A percentile compares a stretch with the other conserved stretches of the same genome.
These are phyloP conservation scores for Corbicula japonica DNA, from an alignment of 2,888 invertebrate species.

Conservation along the genomic window DNA sequence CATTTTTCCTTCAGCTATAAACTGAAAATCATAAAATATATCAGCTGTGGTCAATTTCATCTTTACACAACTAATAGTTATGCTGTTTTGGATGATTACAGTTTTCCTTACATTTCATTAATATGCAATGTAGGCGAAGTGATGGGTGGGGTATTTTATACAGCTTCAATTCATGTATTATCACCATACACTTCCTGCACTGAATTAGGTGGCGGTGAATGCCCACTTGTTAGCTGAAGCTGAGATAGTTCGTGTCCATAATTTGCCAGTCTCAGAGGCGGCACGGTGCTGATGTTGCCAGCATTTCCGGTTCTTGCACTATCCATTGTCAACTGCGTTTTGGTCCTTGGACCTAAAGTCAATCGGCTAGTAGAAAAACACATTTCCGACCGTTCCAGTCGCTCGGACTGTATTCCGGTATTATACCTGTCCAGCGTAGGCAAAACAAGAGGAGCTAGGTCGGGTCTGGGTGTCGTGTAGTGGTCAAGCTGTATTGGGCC, in stretches of 20 bases:
- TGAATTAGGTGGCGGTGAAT: constrained; percentile 65
- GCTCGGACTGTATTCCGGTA: constrained; percentile 39
- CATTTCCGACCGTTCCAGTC: constrained; percentile 67
- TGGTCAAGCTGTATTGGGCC: constrained; percentile 75
- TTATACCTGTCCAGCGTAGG: constrained; percentile 47
- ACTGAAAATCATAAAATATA: no score
- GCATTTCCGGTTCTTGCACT: constrained; percentile 2
- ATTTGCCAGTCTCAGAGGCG: neutral
- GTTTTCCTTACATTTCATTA: no score
- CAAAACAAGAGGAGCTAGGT: constrained; percentile 73
- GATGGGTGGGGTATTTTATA: no score
- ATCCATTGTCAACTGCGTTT: constrained; percentile 55
- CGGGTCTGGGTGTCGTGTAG: constrained; percentile 68
- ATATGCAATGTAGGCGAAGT: no score
- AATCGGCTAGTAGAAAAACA: constrained; percentile 70
- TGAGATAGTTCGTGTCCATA: constrained; percentile 50
- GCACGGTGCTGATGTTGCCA: neutral
- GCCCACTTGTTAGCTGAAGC: constrained; percentile 53
- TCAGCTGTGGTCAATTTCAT: no score
- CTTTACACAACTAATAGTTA: no score
- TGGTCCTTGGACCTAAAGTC: constrained; percentile 63
- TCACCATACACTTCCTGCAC: constrained; percentile 46
- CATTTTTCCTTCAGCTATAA: no score
- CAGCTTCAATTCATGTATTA: no score
- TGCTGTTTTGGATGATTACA: no score